phyloP scores from a whole-genome alignment of 2,113 vertebrate genomes.

The Cricetomys ansorgei region DNA sequence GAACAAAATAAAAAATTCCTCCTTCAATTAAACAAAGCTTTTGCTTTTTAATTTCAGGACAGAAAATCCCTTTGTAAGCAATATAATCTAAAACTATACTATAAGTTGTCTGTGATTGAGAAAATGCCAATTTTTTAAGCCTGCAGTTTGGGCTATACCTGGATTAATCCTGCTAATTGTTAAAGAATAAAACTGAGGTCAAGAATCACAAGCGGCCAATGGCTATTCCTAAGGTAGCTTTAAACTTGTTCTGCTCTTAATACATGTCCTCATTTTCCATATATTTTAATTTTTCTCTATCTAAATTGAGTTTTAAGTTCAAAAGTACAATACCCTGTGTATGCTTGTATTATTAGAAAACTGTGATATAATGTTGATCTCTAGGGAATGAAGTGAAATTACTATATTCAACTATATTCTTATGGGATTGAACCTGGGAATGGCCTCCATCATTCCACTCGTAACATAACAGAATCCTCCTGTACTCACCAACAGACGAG shows the following conservation, averaged over 20 bases:
- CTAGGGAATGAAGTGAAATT: not conserved
- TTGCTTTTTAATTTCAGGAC: constrained; percentile 28
- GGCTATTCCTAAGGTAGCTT: not conserved
- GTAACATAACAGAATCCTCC: not conserved
- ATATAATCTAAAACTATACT: not conserved
- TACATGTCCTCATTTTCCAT: not conserved
- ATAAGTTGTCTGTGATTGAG: not conserved
- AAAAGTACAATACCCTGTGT: not conserved
- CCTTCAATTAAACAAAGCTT: constrained; percentile 30
- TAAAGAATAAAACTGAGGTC: constrained; percentile 1
- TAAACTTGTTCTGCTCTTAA: not conserved
- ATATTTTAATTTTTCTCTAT: not conserved
- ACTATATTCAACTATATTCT: constrained; percentile 10
- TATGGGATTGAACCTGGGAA: not conserved
- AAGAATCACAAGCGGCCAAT: not conserved
- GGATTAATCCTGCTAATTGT: not conserved
- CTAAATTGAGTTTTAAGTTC: constrained; percentile 44
- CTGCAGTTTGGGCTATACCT: not conserved
- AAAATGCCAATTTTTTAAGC: not conserved
- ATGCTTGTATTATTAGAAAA: not conserved
- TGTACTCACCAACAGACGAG: not conserved
- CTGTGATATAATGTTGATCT: not conserved
- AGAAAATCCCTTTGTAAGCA: constrained; percentile 5
- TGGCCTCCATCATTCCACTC: not conserved
- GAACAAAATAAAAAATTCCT: not conserved